Percentiles rank a stretch among this genome's conserved stretches.
These are phyloP conservation scores for Rhegmatorhina hoffmannsi DNA, from an alignment of 2,113 vertebrate genomes.

Conservation along the genomic window DNA sequence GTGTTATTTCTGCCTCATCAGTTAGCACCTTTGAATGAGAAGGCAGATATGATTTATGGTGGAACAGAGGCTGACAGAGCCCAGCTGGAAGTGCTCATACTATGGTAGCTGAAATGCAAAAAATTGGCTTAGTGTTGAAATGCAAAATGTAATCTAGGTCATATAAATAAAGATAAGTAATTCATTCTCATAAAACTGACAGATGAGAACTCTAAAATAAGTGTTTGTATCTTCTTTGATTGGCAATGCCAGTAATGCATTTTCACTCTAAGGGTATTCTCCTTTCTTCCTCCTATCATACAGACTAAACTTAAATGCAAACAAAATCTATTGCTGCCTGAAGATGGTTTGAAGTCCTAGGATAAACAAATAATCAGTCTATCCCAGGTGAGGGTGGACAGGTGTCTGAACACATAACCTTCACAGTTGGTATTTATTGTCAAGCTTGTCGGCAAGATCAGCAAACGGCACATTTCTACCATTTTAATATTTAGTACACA, in stretches of 20 bases:
- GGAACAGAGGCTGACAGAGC: constrained; percentile 61
- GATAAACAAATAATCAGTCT: not conserved
- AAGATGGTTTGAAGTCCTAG: not conserved
- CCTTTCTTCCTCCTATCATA: not conserved
- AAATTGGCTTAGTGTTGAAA: constrained; percentile 75
- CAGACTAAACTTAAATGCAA: not conserved
- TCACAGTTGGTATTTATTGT: not conserved
- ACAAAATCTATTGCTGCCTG: not conserved
- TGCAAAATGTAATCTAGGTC: constrained; percentile 70
- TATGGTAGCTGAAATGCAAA: constrained; percentile 46
- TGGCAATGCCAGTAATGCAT: not conserved
- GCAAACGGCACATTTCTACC: not conserved
- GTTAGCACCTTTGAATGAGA: constrained; percentile 66
- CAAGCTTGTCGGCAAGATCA: not conserved
- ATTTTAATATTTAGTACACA: not conserved
- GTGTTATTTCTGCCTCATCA: constrained; percentile 69
- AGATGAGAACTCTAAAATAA: not conserved
- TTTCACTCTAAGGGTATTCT: not conserved
- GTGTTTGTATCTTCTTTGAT: not conserved
- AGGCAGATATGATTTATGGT: constrained; percentile 75
- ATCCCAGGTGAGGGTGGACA: not conserved
- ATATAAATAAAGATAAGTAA: constrained; percentile 39
- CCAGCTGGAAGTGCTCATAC: constrained; percentile 53
- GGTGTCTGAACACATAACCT: not conserved
- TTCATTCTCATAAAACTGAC: constrained; percentile 15